Base-by-base conservation (phyloP, 2,113 vertebrate species). In the Colistium nudipinnis region DNA sequence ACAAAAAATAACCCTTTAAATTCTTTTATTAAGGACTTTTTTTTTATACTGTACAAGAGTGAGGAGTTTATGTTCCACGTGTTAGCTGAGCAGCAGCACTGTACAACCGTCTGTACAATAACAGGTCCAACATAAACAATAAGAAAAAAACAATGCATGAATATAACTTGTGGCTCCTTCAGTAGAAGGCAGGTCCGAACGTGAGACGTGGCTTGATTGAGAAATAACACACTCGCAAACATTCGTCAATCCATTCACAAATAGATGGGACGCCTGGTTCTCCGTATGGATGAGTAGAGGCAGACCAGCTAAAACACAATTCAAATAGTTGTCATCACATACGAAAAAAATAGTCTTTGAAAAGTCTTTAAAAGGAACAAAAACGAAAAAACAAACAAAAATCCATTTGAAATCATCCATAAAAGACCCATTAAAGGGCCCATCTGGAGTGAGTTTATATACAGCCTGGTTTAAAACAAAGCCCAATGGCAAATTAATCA, bases 11-110 rank as follows among this genome's bases (percentile, higher is more conserved):
- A 49, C 38, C 47, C 48, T 43, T 83, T 68, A 68, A 66, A 52
- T 78, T 76, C 47, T 87, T 90, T 91, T 88, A 90, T 89, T 89
- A 69, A 73, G 48, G 56, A 54, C 78, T 83, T 86, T 82, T 82
- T 11, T 77, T 80, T 74, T 88, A 74, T 88, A 84, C 76, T 88
- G 76, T 88, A 84, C 81, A 89, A 53, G 63, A 49, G 35, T 66
- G 51, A 66, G 56, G 53, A 64, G 76, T 62, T 57, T 76, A 10
- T 74, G 72, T 78, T 79, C 45, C 64, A 71, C 59, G 17, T 30
- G 68, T 84, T 69, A 62, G 52, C 81, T 63, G 41, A 30, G 73
- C 60, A 60, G 64, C 64, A 85, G 78, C 60, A 70, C 77, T 87
- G 77, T 88, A 85, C 83, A 83, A 70, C 53, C 24, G 6, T 70